These are phyloP conservation scores for Diachasma alloeum DNA, from an alignment of 1,140 invertebrate species.

Conservation along the genomic window DNA sequence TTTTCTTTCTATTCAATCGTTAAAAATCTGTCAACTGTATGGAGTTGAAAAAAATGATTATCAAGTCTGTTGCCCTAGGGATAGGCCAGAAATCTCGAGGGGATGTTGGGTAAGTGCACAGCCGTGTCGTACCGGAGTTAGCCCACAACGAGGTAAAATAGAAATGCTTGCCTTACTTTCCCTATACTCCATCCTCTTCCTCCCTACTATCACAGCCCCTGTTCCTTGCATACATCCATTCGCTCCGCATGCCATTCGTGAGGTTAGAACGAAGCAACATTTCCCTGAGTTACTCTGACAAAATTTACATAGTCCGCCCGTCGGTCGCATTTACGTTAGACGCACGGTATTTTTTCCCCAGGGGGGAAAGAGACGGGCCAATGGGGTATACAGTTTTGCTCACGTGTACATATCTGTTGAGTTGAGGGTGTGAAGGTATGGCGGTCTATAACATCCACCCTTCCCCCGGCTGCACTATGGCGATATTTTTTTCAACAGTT, in stretches of 20 bases:
- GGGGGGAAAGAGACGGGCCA: not conserved
- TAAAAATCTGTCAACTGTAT: not conserved
- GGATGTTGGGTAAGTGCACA: conserved; percentile 6
- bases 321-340: conserved; percentile 6
- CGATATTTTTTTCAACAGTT: conserved; percentile 1
- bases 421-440: not conserved
- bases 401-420: not conserved
- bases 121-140: not conserved
- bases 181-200: not conserved
- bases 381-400: not conserved
- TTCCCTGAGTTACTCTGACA: conserved; percentile 20
- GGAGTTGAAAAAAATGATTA: not conserved
- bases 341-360: not conserved
- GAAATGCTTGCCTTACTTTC: not conserved
- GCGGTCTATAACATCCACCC: not conserved
- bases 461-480: not conserved
- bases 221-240: not conserved
- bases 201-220: not conserved
- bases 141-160: not conserved
- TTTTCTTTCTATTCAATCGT: not conserved
- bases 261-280: conserved; percentile 10
- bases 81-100: not conserved
- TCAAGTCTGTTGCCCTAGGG: not conserved
- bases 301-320: conserved; percentile 24
- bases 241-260: not conserved